Conservation (phyloP, 1,140 invertebrate species). For the Bombus difficillimus region DNA sequence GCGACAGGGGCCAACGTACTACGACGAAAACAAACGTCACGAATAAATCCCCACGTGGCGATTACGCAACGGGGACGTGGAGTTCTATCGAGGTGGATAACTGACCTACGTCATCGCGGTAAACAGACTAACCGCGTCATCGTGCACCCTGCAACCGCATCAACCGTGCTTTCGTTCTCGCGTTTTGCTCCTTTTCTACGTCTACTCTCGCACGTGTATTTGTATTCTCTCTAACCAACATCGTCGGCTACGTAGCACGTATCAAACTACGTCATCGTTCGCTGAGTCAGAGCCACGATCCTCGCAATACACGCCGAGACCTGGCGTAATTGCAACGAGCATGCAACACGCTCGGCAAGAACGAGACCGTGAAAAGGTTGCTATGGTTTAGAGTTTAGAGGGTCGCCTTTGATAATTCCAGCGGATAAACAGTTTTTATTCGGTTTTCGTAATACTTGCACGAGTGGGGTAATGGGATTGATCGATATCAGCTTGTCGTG, state of each 20-base stretch:
- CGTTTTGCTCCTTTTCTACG: conserved; percentile 26
- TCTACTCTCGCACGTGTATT: conserved; percentile 22
- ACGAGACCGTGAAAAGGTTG: conserved; percentile 22
- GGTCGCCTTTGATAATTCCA: not conserved
- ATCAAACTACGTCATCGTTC: conserved; percentile 62
- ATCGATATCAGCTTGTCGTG: not conserved
- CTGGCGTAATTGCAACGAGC: conserved; percentile 23
- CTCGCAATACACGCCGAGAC: not conserved
- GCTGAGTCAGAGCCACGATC: conserved; percentile 42
- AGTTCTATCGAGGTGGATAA: conserved; percentile 58
- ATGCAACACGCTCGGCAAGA: conserved; percentile 10
- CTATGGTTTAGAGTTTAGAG: not conserved
- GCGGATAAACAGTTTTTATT: not conserved
- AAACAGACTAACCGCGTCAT: conserved; percentile 53
- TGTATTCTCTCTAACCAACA: conserved; percentile 34
- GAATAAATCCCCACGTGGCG: conserved; percentile 19
- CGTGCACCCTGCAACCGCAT: conserved; percentile 46
- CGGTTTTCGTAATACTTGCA: not conserved
- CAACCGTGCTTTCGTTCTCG: not conserved
- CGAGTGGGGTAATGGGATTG: not conserved
- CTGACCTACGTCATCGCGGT: conserved; percentile 67
- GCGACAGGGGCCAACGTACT: not conserved
- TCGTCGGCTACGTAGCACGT: conserved; percentile 36
- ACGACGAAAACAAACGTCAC: not conserved
- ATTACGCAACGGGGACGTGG: conserved; percentile 51